These are phyloP conservation scores for Luehdorfia chinensis DNA, from an alignment of 1,140 invertebrate genomes.

Conservation along the genomic window DNA sequence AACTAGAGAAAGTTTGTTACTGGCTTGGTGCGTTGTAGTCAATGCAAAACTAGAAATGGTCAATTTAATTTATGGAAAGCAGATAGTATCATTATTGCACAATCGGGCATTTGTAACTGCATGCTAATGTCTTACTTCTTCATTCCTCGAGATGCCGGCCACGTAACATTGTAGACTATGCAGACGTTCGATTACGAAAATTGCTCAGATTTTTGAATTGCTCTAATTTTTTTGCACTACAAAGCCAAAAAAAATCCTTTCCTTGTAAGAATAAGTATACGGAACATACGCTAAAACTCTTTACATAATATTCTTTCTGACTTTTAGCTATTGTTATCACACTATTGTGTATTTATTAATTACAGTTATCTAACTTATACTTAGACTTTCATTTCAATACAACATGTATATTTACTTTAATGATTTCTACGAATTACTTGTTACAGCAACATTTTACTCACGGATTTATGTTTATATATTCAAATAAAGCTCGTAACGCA, in stretches of 20 bases:
- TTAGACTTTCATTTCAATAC: too few species aligned
- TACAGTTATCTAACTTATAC: too few species aligned
- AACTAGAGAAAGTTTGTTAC: constrained; percentile 54
- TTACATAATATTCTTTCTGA: too few species aligned
- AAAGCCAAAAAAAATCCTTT: background rate
- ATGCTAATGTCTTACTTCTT: constrained; percentile 8
- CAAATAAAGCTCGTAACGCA: too few species aligned
- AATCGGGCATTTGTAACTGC: constrained; percentile 23
- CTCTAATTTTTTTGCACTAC: background rate
- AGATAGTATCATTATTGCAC: constrained; percentile 28
- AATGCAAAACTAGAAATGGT: constrained; percentile 21
- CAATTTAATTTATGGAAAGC: constrained; percentile 23
- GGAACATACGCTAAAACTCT: too few species aligned
- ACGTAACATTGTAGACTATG: constrained; percentile 2
- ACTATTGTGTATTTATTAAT: too few species aligned
- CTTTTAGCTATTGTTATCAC: too few species aligned
- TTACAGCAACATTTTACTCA: too few species aligned
- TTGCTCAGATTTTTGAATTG: constrained; percentile 6
- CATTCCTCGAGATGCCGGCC: background rate
- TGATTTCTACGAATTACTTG: too few species aligned
- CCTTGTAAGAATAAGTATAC: constrained; percentile 20
- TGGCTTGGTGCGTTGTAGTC: constrained; percentile 25
- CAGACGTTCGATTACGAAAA: constrained; percentile 9
- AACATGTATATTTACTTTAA: too few species aligned
- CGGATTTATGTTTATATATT: too few species aligned